Evolutionary conservation across 2,797 vertebrate species (phyloP).

Genomic region (Chrosomus eos): DNA sequence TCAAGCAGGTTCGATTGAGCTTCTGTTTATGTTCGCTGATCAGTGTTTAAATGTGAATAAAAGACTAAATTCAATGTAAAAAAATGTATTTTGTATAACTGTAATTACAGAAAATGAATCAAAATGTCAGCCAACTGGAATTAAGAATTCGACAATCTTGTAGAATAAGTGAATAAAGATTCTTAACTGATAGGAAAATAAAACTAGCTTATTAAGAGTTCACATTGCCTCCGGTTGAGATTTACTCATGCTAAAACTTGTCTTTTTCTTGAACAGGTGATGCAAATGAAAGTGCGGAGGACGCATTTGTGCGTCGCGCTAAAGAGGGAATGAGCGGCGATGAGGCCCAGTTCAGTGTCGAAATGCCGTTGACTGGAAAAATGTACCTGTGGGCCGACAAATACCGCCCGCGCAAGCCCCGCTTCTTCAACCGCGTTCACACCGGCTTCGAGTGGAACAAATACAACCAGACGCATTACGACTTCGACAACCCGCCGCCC

Average conservation of each 20-base stretch:
- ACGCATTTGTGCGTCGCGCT: slow-evolving; percentile 92
- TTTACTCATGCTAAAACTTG: background rate
- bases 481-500: slow-evolving; percentile 96
- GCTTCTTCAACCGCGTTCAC: slow-evolving; percentile 98
- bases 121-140: background rate
- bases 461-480: slow-evolving; percentile 98
- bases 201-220: background rate
- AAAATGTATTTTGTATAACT: background rate
- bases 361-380: slow-evolving; percentile 91
- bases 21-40: too few relatives aligned
- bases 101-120: background rate
- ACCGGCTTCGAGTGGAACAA: slow-evolving; percentile 99
- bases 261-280: slow-evolving; percentile 78
- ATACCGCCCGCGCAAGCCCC: slow-evolving; percentile 95
- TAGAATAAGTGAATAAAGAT: background rate
- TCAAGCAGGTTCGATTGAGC: too few relatives aligned
- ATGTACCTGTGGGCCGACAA: slow-evolving; percentile 99
- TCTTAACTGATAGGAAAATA: background rate
- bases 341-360: slow-evolving; percentile 97
- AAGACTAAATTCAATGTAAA: too few relatives aligned
- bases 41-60: too few relatives aligned
- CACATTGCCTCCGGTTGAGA: background rate
- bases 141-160: background rate
- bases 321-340: slow-evolving; percentile 95
- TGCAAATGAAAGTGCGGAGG: slow-evolving; percentile 90